Conservation (phyloP, 2,888 invertebrate genomes). For the Pollenia angustigena region DNA sequence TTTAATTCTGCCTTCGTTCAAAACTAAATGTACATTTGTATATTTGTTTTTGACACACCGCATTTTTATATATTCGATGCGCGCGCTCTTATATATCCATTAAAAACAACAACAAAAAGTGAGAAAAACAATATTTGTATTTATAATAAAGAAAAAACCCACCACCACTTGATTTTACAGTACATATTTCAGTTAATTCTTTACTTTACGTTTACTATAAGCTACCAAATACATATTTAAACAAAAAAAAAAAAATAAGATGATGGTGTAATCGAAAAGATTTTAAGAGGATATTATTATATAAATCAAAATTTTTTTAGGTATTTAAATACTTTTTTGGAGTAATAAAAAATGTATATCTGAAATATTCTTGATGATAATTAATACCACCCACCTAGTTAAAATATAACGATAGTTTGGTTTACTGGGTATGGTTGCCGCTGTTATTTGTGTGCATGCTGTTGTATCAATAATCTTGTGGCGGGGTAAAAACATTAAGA, state of each 20-base stretch:
- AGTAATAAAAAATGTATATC: too few relatives aligned
- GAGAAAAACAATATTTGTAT: conserved; percentile 17
- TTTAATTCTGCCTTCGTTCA: conserved; percentile 6
- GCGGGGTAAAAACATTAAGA: conserved; percentile 55
- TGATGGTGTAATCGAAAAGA: too few relatives aligned
- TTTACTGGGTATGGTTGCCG: neutral
- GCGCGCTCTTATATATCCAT: conserved; percentile 58
- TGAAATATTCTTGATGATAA: too few relatives aligned
- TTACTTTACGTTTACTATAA: conserved; percentile 50
- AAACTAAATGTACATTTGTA: neutral
- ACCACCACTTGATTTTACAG: conserved; percentile 53
- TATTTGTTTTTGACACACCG: conserved; percentile 38
- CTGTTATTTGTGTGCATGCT: neutral
- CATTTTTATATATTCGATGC: conserved; percentile 47
- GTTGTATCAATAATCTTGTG: conserved; percentile 13
- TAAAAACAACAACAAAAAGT: conserved; percentile 21
- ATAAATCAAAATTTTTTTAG: too few relatives aligned
- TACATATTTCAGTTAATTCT: conserved; percentile 30
- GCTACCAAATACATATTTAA: neutral
- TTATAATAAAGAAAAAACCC: conserved; percentile 24
- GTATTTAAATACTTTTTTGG: neutral
- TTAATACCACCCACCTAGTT: too few relatives aligned
- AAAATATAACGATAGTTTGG: neutral
- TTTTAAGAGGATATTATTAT: too few relatives aligned
- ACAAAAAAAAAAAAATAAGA: neutral